These are phyloP conservation scores for Steinernema hermaphroditum DNA, from an alignment of 2,888 invertebrate genomes.

Conservation along the genomic window DNA sequence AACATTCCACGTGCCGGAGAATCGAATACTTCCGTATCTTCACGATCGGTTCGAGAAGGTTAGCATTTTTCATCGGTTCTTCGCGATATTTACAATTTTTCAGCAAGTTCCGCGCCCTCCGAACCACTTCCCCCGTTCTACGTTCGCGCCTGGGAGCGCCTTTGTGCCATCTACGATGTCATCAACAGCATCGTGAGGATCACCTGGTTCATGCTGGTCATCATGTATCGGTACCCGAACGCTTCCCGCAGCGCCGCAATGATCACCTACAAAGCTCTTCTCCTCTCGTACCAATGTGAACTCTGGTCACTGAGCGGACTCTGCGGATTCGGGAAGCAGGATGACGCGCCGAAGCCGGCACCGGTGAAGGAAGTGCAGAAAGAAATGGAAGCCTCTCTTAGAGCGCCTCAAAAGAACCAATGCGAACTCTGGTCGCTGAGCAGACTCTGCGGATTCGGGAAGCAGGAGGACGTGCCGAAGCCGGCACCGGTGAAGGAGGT, in stretches of 20 bases:
- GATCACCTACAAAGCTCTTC: neutral
- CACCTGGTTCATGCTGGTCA: slow-evolving; percentile 3
- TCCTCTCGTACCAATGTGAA: neutral
- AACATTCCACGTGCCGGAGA: too few relatives aligned
- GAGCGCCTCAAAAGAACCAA: neutral
- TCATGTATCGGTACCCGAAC: slow-evolving; percentile 26
- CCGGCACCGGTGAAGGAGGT: neutral
- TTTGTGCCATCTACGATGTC: neutral
- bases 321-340: neutral
- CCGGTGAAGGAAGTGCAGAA: neutral
- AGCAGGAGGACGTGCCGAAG: neutral
- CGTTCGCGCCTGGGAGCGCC: slow-evolving; percentile 5
- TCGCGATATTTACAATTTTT: too few relatives aligned
- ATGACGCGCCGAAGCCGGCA: neutral
- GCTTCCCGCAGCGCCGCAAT: slow-evolving; percentile 1
- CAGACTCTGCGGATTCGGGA: slow-evolving; percentile 1
- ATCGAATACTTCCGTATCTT: too few relatives aligned
- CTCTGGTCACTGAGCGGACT: slow-evolving; percentile 3
- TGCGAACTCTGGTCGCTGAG: neutral
- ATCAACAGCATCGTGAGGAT: slow-evolving; percentile 9
- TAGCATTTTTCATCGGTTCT: too few relatives aligned
- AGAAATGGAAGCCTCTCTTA: neutral
- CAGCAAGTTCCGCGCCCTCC: neutral
- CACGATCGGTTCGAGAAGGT: too few relatives aligned
- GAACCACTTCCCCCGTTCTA: neutral